Evolutionary conservation across 2,888 invertebrate genomes (phyloP), one percentile per base, ranked within the genome.

Genomic region (Monoplex corrugatus): DNA sequence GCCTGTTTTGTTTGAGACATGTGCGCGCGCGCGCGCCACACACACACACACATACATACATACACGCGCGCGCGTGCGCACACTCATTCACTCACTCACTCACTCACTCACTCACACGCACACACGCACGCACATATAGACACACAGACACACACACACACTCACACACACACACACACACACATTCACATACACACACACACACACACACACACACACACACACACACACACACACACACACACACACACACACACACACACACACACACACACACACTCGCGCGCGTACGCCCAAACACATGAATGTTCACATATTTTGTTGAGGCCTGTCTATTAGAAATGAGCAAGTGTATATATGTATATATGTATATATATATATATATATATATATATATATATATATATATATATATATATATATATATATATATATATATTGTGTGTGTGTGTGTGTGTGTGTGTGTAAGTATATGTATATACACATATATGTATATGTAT

Each of bases 171-270:
- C 35, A 6, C 35, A 75, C 75, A 75, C 75, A 75, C 38, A 38
- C 75, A 75, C 75, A 38, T 38, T 38, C 75, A 38, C 38, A 75
- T 0, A 75, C 38, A 75, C 75, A 75, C 75, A 13, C 16, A 72
- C 72, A 72, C 35, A 72, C 72, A 72, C 72, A 72, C 72, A 35
- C 72, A 32, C 35, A 72, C 72, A 72, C 35, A 35, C 32, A 72
- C 72, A 32, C 72, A 5, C 72, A 68, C 72, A 72, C 72, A 32
- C 35, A 72, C 72, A 10, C 72, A 72, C 72, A 72, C 72, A 72
- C 72, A 72, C 72, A 72, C 72, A 72, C 72, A 68, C 68, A 68
- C 68, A 68, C 68, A 68, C 68, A 68, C 5, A 68, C 68, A 68
- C 68, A 68, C 68, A 68, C 68, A 68, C 68, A 68, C 68, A 68